Evolutionary conservation across 2,797 vertebrate species (phyloP).

Genomic region (Pelochelys cantorii): DNA sequence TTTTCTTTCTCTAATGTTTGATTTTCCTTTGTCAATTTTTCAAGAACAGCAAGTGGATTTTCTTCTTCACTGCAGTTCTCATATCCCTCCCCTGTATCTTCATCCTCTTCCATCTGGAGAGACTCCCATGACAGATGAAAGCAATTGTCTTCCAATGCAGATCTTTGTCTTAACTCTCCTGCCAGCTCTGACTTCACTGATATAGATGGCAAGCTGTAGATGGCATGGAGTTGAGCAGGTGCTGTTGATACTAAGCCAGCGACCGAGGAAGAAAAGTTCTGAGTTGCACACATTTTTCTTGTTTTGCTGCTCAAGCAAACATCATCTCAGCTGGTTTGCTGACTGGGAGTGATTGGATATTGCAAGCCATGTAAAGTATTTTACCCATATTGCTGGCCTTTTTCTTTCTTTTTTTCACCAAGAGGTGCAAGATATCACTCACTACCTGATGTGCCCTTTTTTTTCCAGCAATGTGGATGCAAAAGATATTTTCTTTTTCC

Average conservation of each 20-base stretch:
- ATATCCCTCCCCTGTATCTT: neutral
- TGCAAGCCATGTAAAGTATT: neutral
- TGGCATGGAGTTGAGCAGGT: neutral
- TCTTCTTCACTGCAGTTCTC: neutral
- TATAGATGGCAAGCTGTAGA: accelerated
- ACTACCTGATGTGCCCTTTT: neutral
- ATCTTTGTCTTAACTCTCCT: neutral
- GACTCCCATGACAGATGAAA: neutral
- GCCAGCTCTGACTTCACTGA: neutral
- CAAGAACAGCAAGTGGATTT: neutral
- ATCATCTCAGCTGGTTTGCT: neutral
- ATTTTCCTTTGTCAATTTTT: slow-evolving; percentile 22
- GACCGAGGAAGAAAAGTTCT: neutral
- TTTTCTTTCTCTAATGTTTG: neutral
- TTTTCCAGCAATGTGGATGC: neutral
- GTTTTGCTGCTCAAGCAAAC: neutral
- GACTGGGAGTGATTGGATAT: neutral
- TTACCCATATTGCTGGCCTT: neutral
- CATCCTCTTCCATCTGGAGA: neutral
- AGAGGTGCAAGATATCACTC: neutral
- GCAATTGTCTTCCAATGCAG: neutral
- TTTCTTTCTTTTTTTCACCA: neutral
- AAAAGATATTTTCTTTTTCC: neutral
- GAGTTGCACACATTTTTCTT: accelerated
- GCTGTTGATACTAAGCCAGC: neutral